These are phyloP conservation scores for Hymenopus coronatus DNA, from an alignment of 2,888 invertebrate species.

Conservation along the genomic window DNA sequence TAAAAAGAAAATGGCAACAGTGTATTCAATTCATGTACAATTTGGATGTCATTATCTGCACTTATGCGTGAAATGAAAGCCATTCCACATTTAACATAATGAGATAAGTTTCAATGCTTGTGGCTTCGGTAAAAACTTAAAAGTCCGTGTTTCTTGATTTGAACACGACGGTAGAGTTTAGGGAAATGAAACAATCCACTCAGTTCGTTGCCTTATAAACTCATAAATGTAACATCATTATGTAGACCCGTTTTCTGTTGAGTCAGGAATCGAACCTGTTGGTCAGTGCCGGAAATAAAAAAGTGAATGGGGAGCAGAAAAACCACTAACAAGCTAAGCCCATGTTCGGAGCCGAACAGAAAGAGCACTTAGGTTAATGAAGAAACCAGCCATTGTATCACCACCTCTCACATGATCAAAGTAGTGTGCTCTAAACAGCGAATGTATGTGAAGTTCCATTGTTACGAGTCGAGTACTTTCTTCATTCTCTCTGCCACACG, in stretches of 20 bases:
- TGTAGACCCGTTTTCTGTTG: background rate
- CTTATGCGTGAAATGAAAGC: too few species aligned
- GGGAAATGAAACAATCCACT: too few species aligned
- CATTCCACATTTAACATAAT: too few species aligned
- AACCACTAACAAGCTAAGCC: background rate
- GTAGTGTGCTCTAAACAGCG: background rate
- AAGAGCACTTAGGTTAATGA: background rate
- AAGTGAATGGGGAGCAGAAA: background rate
- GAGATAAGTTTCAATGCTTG: too few species aligned
- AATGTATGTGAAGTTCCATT: background rate
- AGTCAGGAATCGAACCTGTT: background rate
- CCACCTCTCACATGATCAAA: background rate
- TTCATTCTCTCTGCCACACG: background rate
- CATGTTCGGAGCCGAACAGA: background rate
- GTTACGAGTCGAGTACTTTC: background rate
- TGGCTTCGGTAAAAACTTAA: too few species aligned
- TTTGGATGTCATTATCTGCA: too few species aligned
- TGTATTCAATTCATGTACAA: too few species aligned
- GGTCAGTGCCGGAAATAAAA: background rate
- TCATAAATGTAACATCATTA: too few species aligned
- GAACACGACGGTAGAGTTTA: too few species aligned
- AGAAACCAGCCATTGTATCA: background rate
- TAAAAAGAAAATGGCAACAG: too few species aligned
- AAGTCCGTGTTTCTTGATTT: too few species aligned
- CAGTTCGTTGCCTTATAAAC: too few species aligned